Evolutionary conservation across 2,797 vertebrate genomes (phyloP), one percentile per base, ranked within the genome.

Genomic region (Xiphophorus birchmanni): DNA sequence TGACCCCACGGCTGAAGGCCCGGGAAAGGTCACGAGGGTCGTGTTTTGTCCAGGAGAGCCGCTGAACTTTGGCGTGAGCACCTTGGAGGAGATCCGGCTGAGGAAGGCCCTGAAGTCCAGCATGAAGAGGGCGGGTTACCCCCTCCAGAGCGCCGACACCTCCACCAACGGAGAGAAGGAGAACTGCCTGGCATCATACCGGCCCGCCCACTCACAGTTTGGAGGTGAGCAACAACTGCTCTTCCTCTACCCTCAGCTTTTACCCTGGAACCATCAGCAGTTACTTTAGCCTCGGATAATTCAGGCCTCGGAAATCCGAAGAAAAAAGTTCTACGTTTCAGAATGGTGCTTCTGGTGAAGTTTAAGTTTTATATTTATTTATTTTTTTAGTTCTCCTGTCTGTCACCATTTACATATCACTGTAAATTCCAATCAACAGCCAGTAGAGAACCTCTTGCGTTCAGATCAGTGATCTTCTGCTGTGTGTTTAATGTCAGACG

Each of bases 51-150:
- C 86, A 99, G 97, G 94, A 78, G 96, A 96, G 77, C 91, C 87
- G 0, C 94, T 98, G 80, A 97, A 98, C 90, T 99, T 98, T n/a
- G 97, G 97, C 72, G 97, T 99, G 81, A 98, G 97, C 94, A 99
- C 97, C 8, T 88, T 99, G 74, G 97, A 99, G 87, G 97, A 99
- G 92, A 98, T 99, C 86, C 96, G 96, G 50, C 89, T 96, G 42
- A 94, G 94, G 92, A 98, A 97, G 91, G 97, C 97, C 79, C 93
- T 98, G 45, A 98, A 97, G 80, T 96, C 96, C 71, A 97, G 96
- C 94, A 94, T 96, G 88, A 97, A 95, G 90, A 96, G 91, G 89
- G 92, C 95, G 56, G 94, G 95, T 90, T 96, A 91, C 67, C 84
- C 90, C 6, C 40, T 86, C n/a, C 89, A 95, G 79, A 84, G 81